phyloP scores from a whole-genome alignment of 2,888 invertebrate genomes.

The Tenthredo notha region DNA sequence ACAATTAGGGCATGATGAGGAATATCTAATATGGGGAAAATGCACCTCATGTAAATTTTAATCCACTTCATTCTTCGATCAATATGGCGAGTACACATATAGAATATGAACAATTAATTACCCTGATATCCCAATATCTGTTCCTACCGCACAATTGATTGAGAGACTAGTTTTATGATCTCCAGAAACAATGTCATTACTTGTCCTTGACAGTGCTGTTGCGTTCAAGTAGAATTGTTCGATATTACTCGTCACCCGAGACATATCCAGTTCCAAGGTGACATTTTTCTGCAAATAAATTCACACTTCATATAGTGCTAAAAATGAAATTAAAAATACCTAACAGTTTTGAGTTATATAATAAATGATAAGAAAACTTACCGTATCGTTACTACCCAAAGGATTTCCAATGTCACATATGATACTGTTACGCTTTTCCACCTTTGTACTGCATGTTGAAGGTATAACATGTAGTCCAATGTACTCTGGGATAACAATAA shows the following conservation, averaged over 20 bases:
- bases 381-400: slow-evolving; percentile 60
- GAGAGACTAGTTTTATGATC: slow-evolving; percentile 63
- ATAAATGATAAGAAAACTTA: slow-evolving; percentile 32
- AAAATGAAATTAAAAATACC: background rate
- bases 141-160: slow-evolving; percentile 72
- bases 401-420: slow-evolving; percentile 72
- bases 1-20: background rate
- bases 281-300: slow-evolving; percentile 64
- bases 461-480: slow-evolving; percentile 59
- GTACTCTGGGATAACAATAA: slow-evolving; percentile 58
- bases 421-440: slow-evolving; percentile 61
- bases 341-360: background rate
- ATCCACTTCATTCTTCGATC: background rate
- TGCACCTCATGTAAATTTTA: background rate
- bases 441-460: slow-evolving; percentile 56
- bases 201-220: slow-evolving; percentile 71
- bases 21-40: background rate
- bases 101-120: slow-evolving; percentile 62
- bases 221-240: slow-evolving; percentile 66
- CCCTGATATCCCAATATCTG: slow-evolving; percentile 76
- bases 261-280: slow-evolving; percentile 70
- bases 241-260: slow-evolving; percentile 64
- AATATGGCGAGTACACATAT: background rate
- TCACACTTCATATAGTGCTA: background rate
- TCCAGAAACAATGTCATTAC: slow-evolving; percentile 68